phyloP scores from a whole-genome alignment of 2,113 vertebrate genomes.

The Mesembrinibis cayennensis region DNA sequence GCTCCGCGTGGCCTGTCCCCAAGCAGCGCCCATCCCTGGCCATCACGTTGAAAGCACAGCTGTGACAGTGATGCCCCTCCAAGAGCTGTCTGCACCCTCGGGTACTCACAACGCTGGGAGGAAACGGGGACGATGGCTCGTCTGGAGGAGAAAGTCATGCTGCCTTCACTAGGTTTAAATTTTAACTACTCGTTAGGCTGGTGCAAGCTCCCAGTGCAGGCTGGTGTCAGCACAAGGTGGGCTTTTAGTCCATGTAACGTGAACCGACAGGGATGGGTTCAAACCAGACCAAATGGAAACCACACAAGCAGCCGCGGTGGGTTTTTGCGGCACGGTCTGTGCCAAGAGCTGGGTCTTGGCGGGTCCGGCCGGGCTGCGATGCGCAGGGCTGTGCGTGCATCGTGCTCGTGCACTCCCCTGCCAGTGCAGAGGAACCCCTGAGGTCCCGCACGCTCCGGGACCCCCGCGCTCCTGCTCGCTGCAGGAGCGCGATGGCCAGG shows the following conservation, averaged over 20 bases:
- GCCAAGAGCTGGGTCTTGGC: background rate
- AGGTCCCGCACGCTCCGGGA: rapidly evolving
- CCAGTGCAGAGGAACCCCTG: rapidly evolving
- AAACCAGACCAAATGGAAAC: background rate
- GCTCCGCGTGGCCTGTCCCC: background rate
- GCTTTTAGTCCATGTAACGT: rapidly evolving
- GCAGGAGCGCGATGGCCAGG: background rate
- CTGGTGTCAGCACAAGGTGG: background rate
- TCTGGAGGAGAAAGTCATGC: background rate
- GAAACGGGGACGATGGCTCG: rapidly evolving
- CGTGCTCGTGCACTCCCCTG: rapidly evolving
- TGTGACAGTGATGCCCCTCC: background rate
- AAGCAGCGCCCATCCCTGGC: background rate
- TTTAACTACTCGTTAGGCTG: background rate
- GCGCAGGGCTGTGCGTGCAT: background rate
- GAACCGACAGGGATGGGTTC: background rate
- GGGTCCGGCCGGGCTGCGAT: rapidly evolving
- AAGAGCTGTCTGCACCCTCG: background rate
- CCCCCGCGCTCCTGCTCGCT: rapidly evolving
- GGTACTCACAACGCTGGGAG: background rate
- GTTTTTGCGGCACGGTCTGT: background rate
- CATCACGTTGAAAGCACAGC: rapidly evolving
- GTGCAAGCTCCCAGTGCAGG: background rate
- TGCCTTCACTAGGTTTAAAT: background rate
- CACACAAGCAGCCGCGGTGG: background rate